Evolutionary conservation across 1,140 invertebrate species (phyloP).

Genomic region (Drosophila simulans): DNA sequence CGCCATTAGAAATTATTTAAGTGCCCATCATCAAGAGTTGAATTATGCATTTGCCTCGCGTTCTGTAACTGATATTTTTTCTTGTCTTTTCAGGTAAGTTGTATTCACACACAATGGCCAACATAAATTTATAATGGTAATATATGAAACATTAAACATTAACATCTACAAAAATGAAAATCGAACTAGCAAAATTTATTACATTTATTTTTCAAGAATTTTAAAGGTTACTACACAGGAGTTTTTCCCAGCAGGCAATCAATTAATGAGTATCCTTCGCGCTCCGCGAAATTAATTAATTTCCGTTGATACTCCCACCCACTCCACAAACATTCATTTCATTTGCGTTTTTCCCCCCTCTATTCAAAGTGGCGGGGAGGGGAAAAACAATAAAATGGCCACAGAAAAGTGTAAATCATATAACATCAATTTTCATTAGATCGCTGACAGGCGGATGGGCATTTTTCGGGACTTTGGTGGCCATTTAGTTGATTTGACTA

Average conservation of each 20-base stretch:
- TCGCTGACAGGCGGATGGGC: constrained; percentile 56
- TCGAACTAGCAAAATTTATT: no score
- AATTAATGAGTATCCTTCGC: constrained; percentile 45
- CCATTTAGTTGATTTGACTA: constrained; percentile 67
- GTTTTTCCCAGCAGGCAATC: constrained; percentile 16
- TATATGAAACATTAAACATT: no score
- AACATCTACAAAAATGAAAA: no score
- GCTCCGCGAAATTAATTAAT: constrained; percentile 65
- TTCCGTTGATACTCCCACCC: constrained; percentile 7
- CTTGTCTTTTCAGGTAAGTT: constrained; percentile 50
- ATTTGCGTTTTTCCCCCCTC: constrained; percentile 38
- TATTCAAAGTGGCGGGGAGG: constrained; percentile 11
- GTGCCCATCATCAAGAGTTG: constrained; percentile 41
- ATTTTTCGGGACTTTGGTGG: constrained; percentile 35
- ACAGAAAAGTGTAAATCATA: constrained; percentile 76
- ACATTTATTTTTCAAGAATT: background rate
- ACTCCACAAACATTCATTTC: constrained; percentile 59
- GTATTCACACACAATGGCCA: background rate
- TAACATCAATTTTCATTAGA: constrained; percentile 79
- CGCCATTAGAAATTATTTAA: constrained; percentile 62
- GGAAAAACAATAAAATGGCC: constrained; percentile 53
- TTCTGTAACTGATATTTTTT: constrained; percentile 9
- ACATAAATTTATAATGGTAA: background rate
- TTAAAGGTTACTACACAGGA: background rate
- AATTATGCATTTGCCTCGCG: constrained; percentile 37